phyloP scores from a whole-genome alignment of 2,888 invertebrate genomes.

The Orchesella flavescens region DNA sequence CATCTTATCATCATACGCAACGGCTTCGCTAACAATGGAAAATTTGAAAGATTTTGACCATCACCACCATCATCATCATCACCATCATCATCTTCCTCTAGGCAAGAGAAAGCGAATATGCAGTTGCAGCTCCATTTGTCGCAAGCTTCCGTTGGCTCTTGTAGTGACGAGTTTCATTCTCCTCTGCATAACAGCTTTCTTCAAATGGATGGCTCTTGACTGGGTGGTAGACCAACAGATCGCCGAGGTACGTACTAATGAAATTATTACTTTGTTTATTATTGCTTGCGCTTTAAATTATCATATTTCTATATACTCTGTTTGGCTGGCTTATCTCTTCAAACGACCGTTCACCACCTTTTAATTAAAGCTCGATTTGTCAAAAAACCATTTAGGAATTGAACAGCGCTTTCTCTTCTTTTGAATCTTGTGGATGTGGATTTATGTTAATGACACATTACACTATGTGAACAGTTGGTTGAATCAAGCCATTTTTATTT shows the following conservation, averaged over 20 bases:
- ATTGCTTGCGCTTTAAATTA: too few relatives aligned
- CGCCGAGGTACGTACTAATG: conserved; percentile 58
- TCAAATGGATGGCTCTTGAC: conserved; percentile 69
- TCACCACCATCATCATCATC: conserved; percentile 50
- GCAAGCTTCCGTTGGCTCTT: conserved; percentile 65
- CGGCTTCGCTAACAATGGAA: conserved; percentile 41
- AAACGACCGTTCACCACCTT: too few relatives aligned
- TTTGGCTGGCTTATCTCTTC: too few relatives aligned
- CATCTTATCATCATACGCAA: too few relatives aligned
- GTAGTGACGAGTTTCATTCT: conserved; percentile 62
- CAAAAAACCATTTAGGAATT: too few relatives aligned
- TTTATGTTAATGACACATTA: too few relatives aligned
- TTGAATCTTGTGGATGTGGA: too few relatives aligned
- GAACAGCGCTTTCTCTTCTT: too few relatives aligned
- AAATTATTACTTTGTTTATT: not conserved
- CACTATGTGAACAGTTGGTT: too few relatives aligned
- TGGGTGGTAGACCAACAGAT: conserved; percentile 67
- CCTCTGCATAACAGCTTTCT: conserved; percentile 65
- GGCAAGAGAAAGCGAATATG: conserved; percentile 47
- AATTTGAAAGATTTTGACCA: conserved; percentile 48
- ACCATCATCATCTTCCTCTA: conserved; percentile 40
- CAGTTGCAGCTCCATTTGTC: conserved; percentile 53
- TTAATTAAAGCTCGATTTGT: too few relatives aligned
- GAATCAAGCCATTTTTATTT: too few relatives aligned
- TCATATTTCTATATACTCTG: too few relatives aligned